Evolutionary conservation across 2,113 vertebrate genomes (phyloP), one percentile per base, ranked within the genome.

Genomic region (Lampris megalopsis): DNA sequence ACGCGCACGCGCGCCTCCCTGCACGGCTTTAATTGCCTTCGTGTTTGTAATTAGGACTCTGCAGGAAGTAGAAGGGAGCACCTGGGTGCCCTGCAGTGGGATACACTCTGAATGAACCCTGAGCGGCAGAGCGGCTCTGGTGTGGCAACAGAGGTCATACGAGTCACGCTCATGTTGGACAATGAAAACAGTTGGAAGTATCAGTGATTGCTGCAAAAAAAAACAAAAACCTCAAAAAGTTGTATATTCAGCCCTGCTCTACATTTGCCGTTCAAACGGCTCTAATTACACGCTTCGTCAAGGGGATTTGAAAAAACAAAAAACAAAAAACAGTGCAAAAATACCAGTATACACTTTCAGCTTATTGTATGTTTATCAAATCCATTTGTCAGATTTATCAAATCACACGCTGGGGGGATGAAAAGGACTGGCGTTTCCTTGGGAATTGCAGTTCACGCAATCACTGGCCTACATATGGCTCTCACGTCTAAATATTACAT

Each of bases 21-120:
- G 86, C 81, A 72, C 83, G 87, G 76, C 83, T 86, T 85, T 91
- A 91, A 91, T 93, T 92, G 89, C 85, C 78, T 89, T 68, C 79
- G 86, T 91, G 83, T 92, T 90, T 80, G 88, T 90, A 93, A 92
- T 92, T 90, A 92, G 13, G 75, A 60, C 88, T 87, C 88, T 77
- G 85, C 81, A 80, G 86, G 90, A 90, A 86, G 77, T 83, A 82
- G 83, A 92, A 90, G 71, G 47, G 83, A 88, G 88, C 88, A 92
- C 88, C 91, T 90, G 89, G 77, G 75, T 83, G 87, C 82, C 89
- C 86, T 83, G 86, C 86, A 81, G 88, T 85, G 89, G 77, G 81
- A 83, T 89, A 84, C 86, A 90, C 90, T 92, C 80, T 88, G 79
- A 82, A 69, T 91, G 88, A 92, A 92, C 89, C 81, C 83, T 72